Evolutionary conservation across 2,888 invertebrate species (phyloP), one percentile per base, ranked within the genome.

Genomic region (Chloroclystis v-ata): DNA sequence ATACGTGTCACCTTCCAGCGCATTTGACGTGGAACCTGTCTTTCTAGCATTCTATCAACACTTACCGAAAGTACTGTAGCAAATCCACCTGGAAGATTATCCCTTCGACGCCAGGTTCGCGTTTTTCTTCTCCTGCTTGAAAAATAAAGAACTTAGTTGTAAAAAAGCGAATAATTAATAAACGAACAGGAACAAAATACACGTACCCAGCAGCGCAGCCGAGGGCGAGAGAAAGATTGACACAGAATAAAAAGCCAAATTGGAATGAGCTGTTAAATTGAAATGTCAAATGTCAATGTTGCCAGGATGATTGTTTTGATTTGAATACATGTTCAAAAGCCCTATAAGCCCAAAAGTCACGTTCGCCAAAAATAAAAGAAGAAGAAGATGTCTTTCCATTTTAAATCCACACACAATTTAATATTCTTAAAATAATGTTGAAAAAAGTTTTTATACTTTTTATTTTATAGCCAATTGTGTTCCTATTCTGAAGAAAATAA

Each of bases 1-100:
- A 83, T 86, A 87, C 87, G 87, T 87, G 87, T 87, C 87, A 87
- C 85, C 84, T 85, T 80, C 79, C 78, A 84, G 79, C 83, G 81
- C 82, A 82, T 85, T 86, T 87, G 87, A 87, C 87, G 87, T 87
- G 86, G 86, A 85, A 85, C 79, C 72, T 65, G 77, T 75, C 69
- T 64, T 61, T 60, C 65, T 62, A 74, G 71, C 50, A 77, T 75
- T 77, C 67, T 65, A 70, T 61, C 61, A 69, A 69, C 63, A 80
- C 82, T 78, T 64, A 87, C 86, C 84, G 65, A 74, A 75, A 67
- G 86, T 87, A 87, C 86, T 76, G 86, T 78, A 87, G 84, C 82
- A 61, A 78, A 85, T 85, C 86, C 76, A 82, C 64, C 85, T 75
- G 75, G 70, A 75, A 68, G 68, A 65, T 76, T 82, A 81, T 64